These are phyloP conservation scores for Prionailurus bengalensis DNA, from an alignment of 2,113 vertebrate genomes.

Conservation along the genomic window DNA sequence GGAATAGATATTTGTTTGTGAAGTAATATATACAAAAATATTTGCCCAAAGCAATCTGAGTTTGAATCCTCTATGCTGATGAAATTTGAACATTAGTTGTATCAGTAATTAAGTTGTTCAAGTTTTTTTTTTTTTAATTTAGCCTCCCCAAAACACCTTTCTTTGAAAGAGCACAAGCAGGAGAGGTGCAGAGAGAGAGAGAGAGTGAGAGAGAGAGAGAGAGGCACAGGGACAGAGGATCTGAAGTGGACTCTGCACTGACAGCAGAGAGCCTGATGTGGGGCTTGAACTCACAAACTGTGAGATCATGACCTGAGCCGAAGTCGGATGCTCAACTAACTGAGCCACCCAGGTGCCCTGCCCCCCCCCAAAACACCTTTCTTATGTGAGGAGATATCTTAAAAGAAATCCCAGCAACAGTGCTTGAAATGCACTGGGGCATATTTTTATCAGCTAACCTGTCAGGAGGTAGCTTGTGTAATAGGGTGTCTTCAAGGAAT, in stretches of 20 bases:
- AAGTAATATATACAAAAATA: background rate
- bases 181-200: no score
- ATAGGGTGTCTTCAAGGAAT: background rate
- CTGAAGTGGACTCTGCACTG: no score
- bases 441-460: background rate
- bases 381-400: background rate
- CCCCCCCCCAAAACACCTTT: background rate
- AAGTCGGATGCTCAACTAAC: no score
- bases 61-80: background rate
- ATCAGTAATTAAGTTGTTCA: background rate
- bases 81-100: slow-evolving; percentile 39
- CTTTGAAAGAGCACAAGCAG: no score
- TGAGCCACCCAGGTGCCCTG: no score
- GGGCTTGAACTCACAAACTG: no score
- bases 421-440: background rate
- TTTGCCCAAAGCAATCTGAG: background rate
- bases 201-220: no score
- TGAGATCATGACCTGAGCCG: no score
- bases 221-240: no score
- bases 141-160: no score
- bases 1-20: background rate
- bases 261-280: no score
- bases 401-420: background rate
- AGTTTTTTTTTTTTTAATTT: background rate
- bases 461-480: background rate